Base-by-base conservation (phyloP, 2,888 invertebrate genomes). In the Idaea aversata region DNA sequence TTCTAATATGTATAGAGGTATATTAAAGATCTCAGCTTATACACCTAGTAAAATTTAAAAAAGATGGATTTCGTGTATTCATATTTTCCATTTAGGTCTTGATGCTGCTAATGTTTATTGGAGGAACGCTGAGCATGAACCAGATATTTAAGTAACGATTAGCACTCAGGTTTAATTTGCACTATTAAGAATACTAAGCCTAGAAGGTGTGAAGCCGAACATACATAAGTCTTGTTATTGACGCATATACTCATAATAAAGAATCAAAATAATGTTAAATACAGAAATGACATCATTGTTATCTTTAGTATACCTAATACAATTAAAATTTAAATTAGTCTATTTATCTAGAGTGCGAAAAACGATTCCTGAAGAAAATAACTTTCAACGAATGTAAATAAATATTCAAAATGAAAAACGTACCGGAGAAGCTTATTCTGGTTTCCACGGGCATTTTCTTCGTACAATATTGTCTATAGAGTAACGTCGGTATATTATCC, bases 381-480 rank as follows among this genome's bases (percentile, higher is more conserved):
- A 59, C 47, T 62, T 59, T 34, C 59, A 47, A 47, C 34, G 59
- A 59, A 59, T 25, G 34, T 59, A 59, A 34, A 59, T 57, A 61
- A 59, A 65, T 38, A 58, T 47, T 47, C 5, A 47, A 47, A 47
- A 47, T 10, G 34, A 16, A 13, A 63, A 69, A 90, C 93, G 91
- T 74, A 93, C 93, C 93, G 74, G 92, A 92, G 80, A 92, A 93
- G 85, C 92, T 91, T 73, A 92, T 92, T 88, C 81, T 92, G 72
- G 91, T 91, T 87, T 92, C 92, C 72, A 90, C 91, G 74, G 93
- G 93, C 93, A 92, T 92, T 76, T 82, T 88, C 70, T 69, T 67
- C 62, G 63, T 60, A 65, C 70, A 73, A 64, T 68, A 68, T 67
- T 66, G 16, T 66, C 63, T 65, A 72, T 70, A 65, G 70, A 62